Percentiles rank a stretch among this genome's conserved stretches.
These are phyloP conservation scores for Distichodus sexfasciatus DNA, from an alignment of 2,797 vertebrate genomes.

Conservation along the genomic window DNA sequence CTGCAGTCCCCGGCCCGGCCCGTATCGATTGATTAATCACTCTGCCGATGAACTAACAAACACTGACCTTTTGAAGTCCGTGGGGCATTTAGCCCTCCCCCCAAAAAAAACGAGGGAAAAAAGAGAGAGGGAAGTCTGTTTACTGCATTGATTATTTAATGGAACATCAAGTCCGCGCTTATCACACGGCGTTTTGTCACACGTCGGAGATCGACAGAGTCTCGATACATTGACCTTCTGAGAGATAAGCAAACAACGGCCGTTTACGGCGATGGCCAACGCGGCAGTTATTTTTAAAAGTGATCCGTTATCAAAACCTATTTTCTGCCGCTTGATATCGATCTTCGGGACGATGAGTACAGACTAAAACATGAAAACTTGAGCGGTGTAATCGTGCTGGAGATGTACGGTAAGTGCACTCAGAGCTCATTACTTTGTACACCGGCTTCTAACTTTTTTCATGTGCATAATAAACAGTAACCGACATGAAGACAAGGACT, in stretches of 20 bases:
- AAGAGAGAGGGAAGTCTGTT: conserved; percentile 75
- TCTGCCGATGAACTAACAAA: conserved; percentile 96
- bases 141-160: conserved; percentile 96
- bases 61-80: conserved; percentile 89
- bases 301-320: conserved; percentile 35
- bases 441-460: too few relatives aligned
- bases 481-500: too few relatives aligned
- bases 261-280: conserved; percentile 31
- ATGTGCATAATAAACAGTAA: too few relatives aligned
- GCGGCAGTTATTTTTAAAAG: conserved; percentile 28
- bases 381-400: background rate
- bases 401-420: background rate
- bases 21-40: conserved; percentile 97
- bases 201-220: conserved; percentile 75
- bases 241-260: conserved; percentile 75
- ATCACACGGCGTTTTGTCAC: conserved; percentile 87
- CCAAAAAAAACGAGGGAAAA: conserved; percentile 6
- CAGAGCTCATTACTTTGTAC: background rate
- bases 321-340: conserved; percentile 34
- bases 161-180: conserved; percentile 88
- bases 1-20: conserved; percentile 68
- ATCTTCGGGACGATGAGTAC: conserved; percentile 2
- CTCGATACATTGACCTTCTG: conserved; percentile 87
- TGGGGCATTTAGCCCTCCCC: conserved; percentile 78
- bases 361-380: conserved; percentile 10